Percentiles rank a stretch among this genome's conserved stretches.
Evolutionary conservation across 2,888 invertebrate species (phyloP).

Genomic region (Drosophila sordidula): DNA sequence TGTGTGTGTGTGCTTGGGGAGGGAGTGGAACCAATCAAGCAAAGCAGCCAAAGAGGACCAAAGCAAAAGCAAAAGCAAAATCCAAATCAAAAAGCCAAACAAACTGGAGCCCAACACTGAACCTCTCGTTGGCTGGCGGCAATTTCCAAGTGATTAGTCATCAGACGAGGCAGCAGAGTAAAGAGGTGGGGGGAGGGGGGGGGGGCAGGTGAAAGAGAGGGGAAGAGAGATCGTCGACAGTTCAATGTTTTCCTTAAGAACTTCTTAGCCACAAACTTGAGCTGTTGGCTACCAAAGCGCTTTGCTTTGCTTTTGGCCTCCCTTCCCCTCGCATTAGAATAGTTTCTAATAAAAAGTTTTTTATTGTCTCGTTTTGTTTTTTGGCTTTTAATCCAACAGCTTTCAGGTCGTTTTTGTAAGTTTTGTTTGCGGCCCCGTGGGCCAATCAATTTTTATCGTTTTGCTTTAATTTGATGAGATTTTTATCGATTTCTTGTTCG

Average conservation of each 20-base stretch:
- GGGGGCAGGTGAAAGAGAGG: constrained; percentile 5
- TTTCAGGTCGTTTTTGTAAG: constrained; percentile 42
- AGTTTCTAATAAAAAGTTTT: constrained; percentile 50
- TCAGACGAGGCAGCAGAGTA: constrained; percentile 39
- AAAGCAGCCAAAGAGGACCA: constrained; percentile 66
- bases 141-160: constrained; percentile 79
- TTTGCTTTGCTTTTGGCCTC: constrained; percentile 1
- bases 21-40: constrained; percentile 74
- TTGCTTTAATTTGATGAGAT: constrained; percentile 79
- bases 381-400: constrained; percentile 15
- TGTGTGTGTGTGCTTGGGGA: constrained; percentile 31
- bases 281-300: constrained; percentile 5
- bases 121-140: constrained; percentile 53
- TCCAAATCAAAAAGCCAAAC: constrained; percentile 49
- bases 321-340: constrained; percentile 51
- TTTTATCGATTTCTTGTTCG: constrained; percentile 70
- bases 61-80: constrained; percentile 44
- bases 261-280: constrained; percentile 7
- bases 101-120: constrained; percentile 48
- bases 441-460: constrained; percentile 77
- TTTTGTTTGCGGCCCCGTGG: constrained; percentile 29
- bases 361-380: constrained; percentile 28
- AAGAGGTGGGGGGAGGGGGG: too few species aligned
- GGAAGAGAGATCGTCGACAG: constrained; percentile 5
- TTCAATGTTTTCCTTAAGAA: constrained; percentile 15